Conservation (phyloP, 2,888 invertebrate genomes). For the Drosophila macrospina region DNA sequence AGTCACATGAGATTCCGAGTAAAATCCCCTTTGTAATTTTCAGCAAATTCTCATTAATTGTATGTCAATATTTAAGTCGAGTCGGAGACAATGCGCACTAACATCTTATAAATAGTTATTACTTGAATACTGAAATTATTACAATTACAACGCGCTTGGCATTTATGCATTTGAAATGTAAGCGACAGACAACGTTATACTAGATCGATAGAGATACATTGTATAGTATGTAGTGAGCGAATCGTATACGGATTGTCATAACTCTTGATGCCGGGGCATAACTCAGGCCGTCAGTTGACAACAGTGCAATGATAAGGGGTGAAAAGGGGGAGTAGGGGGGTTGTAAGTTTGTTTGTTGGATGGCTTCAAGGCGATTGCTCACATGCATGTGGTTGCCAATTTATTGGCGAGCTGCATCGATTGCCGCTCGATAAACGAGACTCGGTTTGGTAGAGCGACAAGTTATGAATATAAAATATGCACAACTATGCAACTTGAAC, state of each 20-base stretch:
- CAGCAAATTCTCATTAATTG: constrained; percentile 10
- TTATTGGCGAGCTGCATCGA: constrained; percentile 79
- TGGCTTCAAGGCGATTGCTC: constrained; percentile 70
- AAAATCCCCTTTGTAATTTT: not conserved
- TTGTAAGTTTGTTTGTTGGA: not conserved
- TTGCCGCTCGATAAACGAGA: constrained; percentile 73
- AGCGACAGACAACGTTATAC: constrained; percentile 34
- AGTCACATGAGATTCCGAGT: not conserved
- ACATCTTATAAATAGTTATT: constrained; percentile 57
- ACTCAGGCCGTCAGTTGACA: constrained; percentile 37
- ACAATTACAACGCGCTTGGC: constrained; percentile 61
- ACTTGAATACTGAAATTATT: constrained; percentile 67
- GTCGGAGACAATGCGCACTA: constrained; percentile 39
- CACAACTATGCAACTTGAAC: constrained; percentile 74
- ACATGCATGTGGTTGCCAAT: constrained; percentile 63
- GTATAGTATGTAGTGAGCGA: constrained; percentile 16
- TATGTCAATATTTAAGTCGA: constrained; percentile 5
- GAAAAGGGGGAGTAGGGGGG: not conserved
- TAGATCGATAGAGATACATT: constrained; percentile 32
- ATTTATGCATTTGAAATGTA: constrained; percentile 72
- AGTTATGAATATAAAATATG: constrained; percentile 82
- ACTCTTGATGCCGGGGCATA: constrained; percentile 67
- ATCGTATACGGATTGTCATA: constrained; percentile 69
- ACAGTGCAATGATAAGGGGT: not conserved
- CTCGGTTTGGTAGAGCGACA: constrained; percentile 65